Percentiles rank a stretch among this genome's conserved stretches.
phyloP scores from a whole-genome alignment of 1,140 invertebrate genomes.

The Apis mellifera region DNA sequence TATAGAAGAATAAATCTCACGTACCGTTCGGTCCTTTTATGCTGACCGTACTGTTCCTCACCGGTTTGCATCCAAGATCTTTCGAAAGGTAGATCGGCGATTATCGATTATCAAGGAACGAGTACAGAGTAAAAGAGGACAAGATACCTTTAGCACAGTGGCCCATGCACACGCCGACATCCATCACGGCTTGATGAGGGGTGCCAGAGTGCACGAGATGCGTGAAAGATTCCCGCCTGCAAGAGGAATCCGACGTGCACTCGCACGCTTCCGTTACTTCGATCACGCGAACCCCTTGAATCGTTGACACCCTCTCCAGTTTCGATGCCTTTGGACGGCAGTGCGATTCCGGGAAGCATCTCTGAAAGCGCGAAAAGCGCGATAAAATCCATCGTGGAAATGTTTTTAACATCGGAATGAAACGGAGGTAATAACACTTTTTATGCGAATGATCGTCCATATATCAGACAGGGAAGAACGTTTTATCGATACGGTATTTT shows the following conservation, averaged over 20 bases:
- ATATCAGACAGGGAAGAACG: background rate
- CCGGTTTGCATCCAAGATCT: slow-evolving; percentile 77
- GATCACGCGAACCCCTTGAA: slow-evolving; percentile 78
- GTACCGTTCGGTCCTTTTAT: slow-evolving; percentile 81
- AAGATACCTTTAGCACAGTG: slow-evolving; percentile 73
- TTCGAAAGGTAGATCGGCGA: background rate
- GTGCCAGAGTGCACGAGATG: slow-evolving; percentile 79
- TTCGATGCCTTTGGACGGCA: slow-evolving; percentile 75
- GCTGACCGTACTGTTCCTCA: slow-evolving; percentile 79
- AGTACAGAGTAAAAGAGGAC: background rate
- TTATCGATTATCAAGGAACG: background rate
- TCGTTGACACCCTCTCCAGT: slow-evolving; percentile 79
- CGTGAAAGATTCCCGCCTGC: slow-evolving; percentile 75
- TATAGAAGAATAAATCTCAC: slow-evolving; percentile 22
- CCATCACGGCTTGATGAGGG: slow-evolving; percentile 79
- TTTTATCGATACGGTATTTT: slow-evolving; percentile 23
- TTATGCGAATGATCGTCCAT: background rate
- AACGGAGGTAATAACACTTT: background rate
- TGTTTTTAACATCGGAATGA: background rate
- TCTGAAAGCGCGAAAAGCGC: slow-evolving; percentile 54
- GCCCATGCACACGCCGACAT: slow-evolving; percentile 80
- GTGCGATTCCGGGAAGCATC: slow-evolving; percentile 74
- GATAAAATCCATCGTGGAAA: background rate
- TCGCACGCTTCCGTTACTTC: slow-evolving; percentile 79
- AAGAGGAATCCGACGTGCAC: slow-evolving; percentile 75